Evolutionary conservation across 2,113 vertebrate species (phyloP).

Genomic region (Alectura lathami): DNA sequence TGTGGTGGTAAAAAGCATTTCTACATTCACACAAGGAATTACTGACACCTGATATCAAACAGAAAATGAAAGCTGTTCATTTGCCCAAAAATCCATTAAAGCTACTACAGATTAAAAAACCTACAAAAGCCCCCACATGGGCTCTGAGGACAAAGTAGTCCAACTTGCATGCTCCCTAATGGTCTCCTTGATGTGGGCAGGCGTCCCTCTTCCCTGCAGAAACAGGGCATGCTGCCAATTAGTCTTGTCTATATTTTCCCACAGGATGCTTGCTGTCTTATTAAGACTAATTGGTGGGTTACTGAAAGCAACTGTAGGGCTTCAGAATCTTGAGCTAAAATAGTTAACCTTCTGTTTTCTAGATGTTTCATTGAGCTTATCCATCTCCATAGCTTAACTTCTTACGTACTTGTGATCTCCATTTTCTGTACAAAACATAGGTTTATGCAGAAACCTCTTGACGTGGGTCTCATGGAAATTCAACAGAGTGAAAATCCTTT

Average conservation of each 20-base stretch:
- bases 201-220: not conserved
- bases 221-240: slow-evolving; percentile 20
- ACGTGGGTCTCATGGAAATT: not conserved
- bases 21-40: not conserved
- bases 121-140: not conserved
- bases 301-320: not conserved
- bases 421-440: not conserved
- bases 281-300: not conserved
- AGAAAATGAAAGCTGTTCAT: not conserved
- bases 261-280: not conserved
- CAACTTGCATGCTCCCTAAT: not conserved
- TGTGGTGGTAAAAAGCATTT: not conserved
- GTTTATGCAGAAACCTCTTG: not conserved
- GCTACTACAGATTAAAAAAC: not conserved
- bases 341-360: not conserved
- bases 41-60: not conserved
- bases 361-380: not conserved
- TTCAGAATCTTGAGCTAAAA: not conserved
- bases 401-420: not conserved
- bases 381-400: not conserved
- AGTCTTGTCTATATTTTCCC: not conserved
- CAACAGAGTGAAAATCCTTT: not conserved
- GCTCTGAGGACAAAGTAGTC: not conserved
- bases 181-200: not conserved
- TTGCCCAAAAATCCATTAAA: not conserved